phyloP scores from a whole-genome alignment of 2,888 invertebrate genomes.

The Leptogaster cylindrica region DNA sequence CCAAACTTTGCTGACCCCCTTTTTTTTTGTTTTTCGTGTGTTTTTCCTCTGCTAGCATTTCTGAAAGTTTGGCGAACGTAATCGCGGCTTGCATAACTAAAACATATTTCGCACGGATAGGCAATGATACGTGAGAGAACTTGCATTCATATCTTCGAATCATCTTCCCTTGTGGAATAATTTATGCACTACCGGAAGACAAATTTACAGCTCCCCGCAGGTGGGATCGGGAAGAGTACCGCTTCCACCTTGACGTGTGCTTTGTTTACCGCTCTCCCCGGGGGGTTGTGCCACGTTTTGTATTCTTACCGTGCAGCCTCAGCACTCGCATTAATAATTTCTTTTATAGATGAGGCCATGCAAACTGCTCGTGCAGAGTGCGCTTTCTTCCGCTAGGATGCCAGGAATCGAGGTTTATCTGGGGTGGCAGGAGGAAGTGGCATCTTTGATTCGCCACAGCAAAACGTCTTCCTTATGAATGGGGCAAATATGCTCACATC shows the following conservation, averaged over 20 bases:
- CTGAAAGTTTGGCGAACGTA: neutral
- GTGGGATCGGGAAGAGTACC: neutral
- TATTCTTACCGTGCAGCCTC: constrained; percentile 15
- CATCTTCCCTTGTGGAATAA: constrained; percentile 9
- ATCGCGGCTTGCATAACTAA: neutral
- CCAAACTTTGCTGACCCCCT: constrained; percentile 14
- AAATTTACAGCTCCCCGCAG: constrained; percentile 9
- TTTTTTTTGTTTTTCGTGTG: no score
- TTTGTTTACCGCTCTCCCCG: neutral
- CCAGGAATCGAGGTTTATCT: no score
- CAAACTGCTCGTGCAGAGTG: neutral
- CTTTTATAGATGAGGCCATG: neutral
- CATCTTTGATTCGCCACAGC: no score
- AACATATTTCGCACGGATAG: neutral
- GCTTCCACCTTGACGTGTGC: neutral
- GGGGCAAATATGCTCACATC: no score
- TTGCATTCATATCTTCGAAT: neutral
- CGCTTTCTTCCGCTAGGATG: neutral
- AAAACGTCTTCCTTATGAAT: no score
- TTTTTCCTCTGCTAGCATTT: neutral
- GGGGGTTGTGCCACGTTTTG: neutral
- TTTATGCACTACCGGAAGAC: constrained; percentile 24
- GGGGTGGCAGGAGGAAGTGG: no score
- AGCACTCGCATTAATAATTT: constrained; percentile 5
- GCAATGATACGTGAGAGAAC: neutral